Conservation (phyloP, 2,113 vertebrate genomes). For the Syngnathus typhle region DNA sequence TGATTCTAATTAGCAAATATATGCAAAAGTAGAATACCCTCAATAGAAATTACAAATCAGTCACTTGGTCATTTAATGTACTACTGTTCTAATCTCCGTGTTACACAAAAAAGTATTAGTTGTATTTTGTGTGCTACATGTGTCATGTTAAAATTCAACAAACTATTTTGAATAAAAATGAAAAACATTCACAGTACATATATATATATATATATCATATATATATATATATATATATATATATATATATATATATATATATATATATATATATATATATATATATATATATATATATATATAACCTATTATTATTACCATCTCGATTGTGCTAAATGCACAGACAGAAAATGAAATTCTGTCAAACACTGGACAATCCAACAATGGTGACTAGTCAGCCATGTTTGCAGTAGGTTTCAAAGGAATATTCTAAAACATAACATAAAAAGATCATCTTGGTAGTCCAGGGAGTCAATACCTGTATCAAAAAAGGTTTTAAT, state of each 20-base stretch:
- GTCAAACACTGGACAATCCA: not conserved
- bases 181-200: not conserved
- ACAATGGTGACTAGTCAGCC: not conserved
- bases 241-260: not conserved
- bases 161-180: too few species aligned
- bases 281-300: not conserved
- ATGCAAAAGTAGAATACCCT: too few species aligned
- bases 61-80: too few species aligned
- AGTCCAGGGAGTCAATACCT: constrained; percentile 39
- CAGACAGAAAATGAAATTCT: not conserved
- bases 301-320: not conserved
- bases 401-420: not conserved
- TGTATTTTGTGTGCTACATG: too few species aligned
- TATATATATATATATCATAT: not conserved
- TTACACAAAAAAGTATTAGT: too few species aligned
- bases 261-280: not conserved
- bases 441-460: not conserved
- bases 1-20: too few species aligned
- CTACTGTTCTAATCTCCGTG: too few species aligned
- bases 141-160: too few species aligned
- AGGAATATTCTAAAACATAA: not conserved
- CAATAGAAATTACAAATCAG: too few species aligned
- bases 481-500: not conserved
- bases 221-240: not conserved
- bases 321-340: not conserved